These are phyloP conservation scores for Apodemia duryi DNA, from an alignment of 2,888 invertebrate genomes.

Conservation along the genomic window DNA sequence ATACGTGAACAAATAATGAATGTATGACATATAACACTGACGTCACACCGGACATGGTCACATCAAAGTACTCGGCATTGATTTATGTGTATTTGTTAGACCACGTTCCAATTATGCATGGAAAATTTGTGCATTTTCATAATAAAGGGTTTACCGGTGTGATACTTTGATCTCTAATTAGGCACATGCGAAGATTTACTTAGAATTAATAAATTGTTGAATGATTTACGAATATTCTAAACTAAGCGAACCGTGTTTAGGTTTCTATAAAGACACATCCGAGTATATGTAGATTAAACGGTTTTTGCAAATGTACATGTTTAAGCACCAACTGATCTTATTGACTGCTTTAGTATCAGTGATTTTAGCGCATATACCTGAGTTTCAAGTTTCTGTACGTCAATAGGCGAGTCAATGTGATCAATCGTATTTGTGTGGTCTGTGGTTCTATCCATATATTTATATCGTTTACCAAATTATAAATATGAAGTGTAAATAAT, in stretches of 20 bases:
- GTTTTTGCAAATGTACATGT: too few species aligned
- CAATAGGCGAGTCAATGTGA: too few species aligned
- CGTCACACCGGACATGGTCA: conserved; percentile 71
- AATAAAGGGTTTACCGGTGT: conserved; percentile 61
- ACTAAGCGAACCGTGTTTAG: conserved; percentile 18
- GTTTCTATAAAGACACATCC: background rate
- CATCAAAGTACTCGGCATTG: conserved; percentile 67
- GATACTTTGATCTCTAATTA: conserved; percentile 73
- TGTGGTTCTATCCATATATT: too few species aligned
- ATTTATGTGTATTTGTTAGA: conserved; percentile 68
- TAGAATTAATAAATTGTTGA: conserved; percentile 45
- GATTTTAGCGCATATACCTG: too few species aligned
- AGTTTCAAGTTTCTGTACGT: too few species aligned
- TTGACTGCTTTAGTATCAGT: too few species aligned
- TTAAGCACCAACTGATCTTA: too few species aligned
- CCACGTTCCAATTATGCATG: conserved; percentile 65
- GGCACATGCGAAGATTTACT: conserved; percentile 46
- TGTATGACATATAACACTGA: conserved; percentile 64
- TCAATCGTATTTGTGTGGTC: too few species aligned
- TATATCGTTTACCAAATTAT: too few species aligned
- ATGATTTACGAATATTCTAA: conserved; percentile 47
- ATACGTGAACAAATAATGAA: conserved; percentile 75
- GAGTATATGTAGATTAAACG: background rate
- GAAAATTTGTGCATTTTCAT: conserved; percentile 69
- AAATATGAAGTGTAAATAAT: too few species aligned